Percentiles rank a stretch among this genome's conserved stretches.
These are phyloP conservation scores for Ophthalmolycus amberensis DNA, from an alignment of 2,113 vertebrate genomes.

Conservation along the genomic window DNA sequence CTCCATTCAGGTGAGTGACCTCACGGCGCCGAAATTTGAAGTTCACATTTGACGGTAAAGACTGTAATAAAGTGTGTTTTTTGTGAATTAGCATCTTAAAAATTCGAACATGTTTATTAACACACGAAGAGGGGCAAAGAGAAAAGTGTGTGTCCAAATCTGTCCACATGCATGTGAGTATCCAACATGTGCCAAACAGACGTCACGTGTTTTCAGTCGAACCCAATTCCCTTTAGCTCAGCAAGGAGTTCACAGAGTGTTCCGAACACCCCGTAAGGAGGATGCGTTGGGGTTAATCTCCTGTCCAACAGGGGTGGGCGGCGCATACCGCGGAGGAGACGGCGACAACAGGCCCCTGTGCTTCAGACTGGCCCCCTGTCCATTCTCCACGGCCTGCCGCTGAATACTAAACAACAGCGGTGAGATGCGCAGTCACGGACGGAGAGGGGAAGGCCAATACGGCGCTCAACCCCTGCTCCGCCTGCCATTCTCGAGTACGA, in stretches of 20 bases:
- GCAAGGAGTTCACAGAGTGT: slow-evolving; percentile 4
- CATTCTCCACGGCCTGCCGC: slow-evolving; percentile 85
- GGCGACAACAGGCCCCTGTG: slow-evolving; percentile 62
- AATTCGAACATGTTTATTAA: no score
- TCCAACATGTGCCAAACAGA: not conserved
- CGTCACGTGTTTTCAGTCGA: slow-evolving; percentile 12
- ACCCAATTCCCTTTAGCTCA: slow-evolving; percentile 22
- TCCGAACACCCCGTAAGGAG: slow-evolving; percentile 14
- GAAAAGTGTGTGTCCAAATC: not conserved
- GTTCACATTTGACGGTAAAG: not conserved
- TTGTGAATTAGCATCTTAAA: not conserved
- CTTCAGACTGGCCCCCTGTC: slow-evolving; percentile 85
- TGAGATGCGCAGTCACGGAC: slow-evolving; percentile 87
- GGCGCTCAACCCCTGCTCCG: slow-evolving; percentile 47
- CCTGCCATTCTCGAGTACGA: slow-evolving; percentile 47
- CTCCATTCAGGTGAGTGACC: not conserved
- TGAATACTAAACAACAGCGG: slow-evolving; percentile 86
- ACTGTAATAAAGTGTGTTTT: not conserved
- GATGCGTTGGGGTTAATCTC: slow-evolving; percentile 67
- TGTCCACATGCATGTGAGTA: not conserved
- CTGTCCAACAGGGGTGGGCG: slow-evolving; percentile 32
- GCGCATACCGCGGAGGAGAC: slow-evolving; percentile 73
- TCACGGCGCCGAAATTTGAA: not conserved
- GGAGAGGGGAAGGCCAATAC: slow-evolving; percentile 17
- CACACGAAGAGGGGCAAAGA: not conserved